Base-by-base conservation (phyloP, 2,888 invertebrate genomes). In the Leptinotarsa rubiginosa region DNA sequence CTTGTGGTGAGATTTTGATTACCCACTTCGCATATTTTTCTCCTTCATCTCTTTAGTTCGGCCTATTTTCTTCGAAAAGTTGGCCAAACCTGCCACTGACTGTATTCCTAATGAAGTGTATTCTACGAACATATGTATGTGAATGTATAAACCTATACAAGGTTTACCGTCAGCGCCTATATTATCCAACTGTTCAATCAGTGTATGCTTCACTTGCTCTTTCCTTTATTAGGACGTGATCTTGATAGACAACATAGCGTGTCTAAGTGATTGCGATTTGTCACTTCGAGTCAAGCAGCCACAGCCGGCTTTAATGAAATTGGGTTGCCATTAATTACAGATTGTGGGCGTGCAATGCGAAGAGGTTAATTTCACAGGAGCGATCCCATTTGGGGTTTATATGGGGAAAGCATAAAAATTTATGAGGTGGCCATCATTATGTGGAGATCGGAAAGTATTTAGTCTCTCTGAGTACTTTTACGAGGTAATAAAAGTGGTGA, bases 311-410 rank as follows among this genome's bases (percentile, higher is more conserved):
- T 73, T 70, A 74, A 72, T 70, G 74, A 74, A 74, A 77, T 75
- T 70, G 70, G 72, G 70, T 77, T 77, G 69, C 72, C 72, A 74
- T 74, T 75, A 74, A 77, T 77, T 74, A 72, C 70, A 72, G 74
- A 77, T 77, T 74, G 73, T 67, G 68, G 31, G 65, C 62, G 69
- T 22, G 69, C 64, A 73, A 64, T 54, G 47, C 47, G 31, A 62
- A 49, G 18, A 31, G 31, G 65, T 72, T 72, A 59, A 72, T 68
- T 72, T 72, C 62, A 62, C 47, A 72, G 15, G 47, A 72, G 47
- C 69, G 20, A 73, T 73, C 52, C 62, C n/a, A 62, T 41, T 62
- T n/a, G 62, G 41, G 41, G 31, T 25, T 62, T 62, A 81, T 80
- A 75, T 56, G 71, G 69, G 54, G 77, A 41, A 41, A 62, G 31